Percentiles rank a stretch among this genome's conserved stretches.
phyloP scores from a whole-genome alignment of 2,888 invertebrate genomes.

The Nomada ferruginata region DNA sequence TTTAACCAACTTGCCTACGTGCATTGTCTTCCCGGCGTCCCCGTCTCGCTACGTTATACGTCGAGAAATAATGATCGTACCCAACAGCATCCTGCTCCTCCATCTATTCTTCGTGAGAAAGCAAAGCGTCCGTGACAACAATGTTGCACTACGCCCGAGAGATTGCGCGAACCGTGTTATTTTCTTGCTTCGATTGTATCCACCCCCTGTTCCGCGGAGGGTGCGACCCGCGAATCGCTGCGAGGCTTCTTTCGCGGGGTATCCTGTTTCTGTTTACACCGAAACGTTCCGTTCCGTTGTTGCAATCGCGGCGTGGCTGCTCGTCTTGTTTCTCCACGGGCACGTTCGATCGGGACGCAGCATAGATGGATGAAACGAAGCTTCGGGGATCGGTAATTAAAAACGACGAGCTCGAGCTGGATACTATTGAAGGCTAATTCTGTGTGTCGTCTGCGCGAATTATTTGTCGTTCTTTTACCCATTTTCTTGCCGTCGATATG shows the following conservation, averaged over 20 bases:
- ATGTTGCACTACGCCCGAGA: slow-evolving; percentile 59
- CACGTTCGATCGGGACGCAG: background rate
- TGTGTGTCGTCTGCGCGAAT: background rate
- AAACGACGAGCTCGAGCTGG: slow-evolving; percentile 12
- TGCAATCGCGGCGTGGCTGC: background rate
- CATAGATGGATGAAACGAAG: background rate
- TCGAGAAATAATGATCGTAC: slow-evolving; percentile 70
- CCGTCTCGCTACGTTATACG: slow-evolving; percentile 50
- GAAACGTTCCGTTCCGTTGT: slow-evolving; percentile 29
- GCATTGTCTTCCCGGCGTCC: slow-evolving; percentile 71
- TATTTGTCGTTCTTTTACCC: too few species aligned
- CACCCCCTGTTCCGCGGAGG: slow-evolving; percentile 2
- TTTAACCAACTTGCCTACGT: slow-evolving; percentile 77
- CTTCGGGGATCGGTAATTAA: slow-evolving; percentile 22
- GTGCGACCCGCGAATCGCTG: slow-evolving; percentile 49
- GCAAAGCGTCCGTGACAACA: slow-evolving; percentile 63
- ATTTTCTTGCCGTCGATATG: background rate
- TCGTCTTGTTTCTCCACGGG: background rate
- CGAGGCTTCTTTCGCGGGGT: slow-evolving; percentile 58
- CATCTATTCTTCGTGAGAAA: slow-evolving; percentile 47
- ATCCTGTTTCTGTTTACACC: slow-evolving; percentile 35
- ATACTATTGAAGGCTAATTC: background rate
- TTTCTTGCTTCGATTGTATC: slow-evolving; percentile 56
- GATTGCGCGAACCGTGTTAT: slow-evolving; percentile 55
- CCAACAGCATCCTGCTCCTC: slow-evolving; percentile 59